These are phyloP conservation scores for Epinotia bilunana DNA, from an alignment of 2,888 invertebrate genomes.

Conservation along the genomic window DNA sequence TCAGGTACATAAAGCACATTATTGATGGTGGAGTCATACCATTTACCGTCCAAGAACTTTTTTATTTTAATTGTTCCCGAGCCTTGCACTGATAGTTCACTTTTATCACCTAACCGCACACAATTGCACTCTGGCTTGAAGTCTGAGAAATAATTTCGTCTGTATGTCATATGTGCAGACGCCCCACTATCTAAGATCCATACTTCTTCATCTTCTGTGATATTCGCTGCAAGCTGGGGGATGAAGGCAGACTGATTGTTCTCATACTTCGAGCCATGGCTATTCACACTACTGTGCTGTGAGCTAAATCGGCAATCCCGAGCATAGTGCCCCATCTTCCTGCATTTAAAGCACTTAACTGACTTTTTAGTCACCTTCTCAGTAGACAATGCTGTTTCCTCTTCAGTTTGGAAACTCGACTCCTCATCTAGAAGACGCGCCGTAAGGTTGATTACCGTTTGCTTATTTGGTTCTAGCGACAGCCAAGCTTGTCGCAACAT, in stretches of 20 bases:
- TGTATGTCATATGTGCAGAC: no score
- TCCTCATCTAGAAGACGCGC: conserved; percentile 41
- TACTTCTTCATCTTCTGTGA: neutral
- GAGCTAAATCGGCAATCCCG: no score
- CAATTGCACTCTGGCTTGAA: conserved; percentile 13
- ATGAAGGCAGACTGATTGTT: neutral
- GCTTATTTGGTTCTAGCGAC: conserved; percentile 16
- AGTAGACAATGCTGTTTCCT: conserved; percentile 14
- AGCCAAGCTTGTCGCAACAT: conserved; percentile 42
- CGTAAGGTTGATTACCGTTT: conserved; percentile 22
- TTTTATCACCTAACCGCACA: conserved; percentile 16
- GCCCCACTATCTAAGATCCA: neutral
- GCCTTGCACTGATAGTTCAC: no score
- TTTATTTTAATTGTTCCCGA: conserved; percentile 6
- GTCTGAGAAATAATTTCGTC: no score
- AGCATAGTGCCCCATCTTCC: no score
- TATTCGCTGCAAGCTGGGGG: no score
- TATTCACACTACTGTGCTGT: neutral
- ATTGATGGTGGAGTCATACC: conserved; percentile 28
- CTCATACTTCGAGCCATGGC: neutral
- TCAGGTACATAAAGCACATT: conserved; percentile 25
- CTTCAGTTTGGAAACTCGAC: conserved; percentile 7
- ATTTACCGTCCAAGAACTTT: conserved; percentile 11
- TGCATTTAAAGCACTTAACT: no score
- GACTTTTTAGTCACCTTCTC: no score